These are phyloP conservation scores for Apis dorsata DNA, from an alignment of 1,140 invertebrate species.

Conservation along the genomic window DNA sequence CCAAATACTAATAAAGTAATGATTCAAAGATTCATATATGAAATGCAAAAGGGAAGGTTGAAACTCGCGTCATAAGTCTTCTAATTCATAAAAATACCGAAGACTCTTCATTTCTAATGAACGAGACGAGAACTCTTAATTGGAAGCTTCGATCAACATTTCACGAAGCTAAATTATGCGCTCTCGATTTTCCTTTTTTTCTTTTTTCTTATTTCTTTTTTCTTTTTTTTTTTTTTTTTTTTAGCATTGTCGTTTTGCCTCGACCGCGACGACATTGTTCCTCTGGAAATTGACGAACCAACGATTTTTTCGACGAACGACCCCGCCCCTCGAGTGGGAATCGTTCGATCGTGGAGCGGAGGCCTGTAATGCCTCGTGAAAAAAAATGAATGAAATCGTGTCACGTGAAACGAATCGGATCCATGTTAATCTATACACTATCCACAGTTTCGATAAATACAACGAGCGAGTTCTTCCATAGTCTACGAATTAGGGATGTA, in stretches of 20 bases:
- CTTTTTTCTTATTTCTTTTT: background rate
- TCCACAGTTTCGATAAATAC: conserved; percentile 1
- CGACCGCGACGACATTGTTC: background rate
- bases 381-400: conserved; percentile 15
- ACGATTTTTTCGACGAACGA: background rate
- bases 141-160: background rate
- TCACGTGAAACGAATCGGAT: conserved; percentile 4
- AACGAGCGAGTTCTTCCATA: background rate
- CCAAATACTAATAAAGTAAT: background rate
- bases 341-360: background rate
- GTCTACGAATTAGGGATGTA: conserved; percentile 1
- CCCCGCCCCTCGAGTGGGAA: background rate
- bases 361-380: background rate
- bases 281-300: background rate
- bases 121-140: conserved; percentile 14
- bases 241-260: background rate
- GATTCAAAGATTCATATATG: background rate
- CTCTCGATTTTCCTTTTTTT: background rate
- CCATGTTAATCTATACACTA: background rate
- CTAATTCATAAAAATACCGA: background rate
- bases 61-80: background rate
- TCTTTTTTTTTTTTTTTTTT: background rate
- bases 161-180: background rate
- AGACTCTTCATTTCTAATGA: conserved; percentile 16
- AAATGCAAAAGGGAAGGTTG: background rate